phyloP scores from a whole-genome alignment of 2,797 vertebrate species.

The Manis javanica region DNA sequence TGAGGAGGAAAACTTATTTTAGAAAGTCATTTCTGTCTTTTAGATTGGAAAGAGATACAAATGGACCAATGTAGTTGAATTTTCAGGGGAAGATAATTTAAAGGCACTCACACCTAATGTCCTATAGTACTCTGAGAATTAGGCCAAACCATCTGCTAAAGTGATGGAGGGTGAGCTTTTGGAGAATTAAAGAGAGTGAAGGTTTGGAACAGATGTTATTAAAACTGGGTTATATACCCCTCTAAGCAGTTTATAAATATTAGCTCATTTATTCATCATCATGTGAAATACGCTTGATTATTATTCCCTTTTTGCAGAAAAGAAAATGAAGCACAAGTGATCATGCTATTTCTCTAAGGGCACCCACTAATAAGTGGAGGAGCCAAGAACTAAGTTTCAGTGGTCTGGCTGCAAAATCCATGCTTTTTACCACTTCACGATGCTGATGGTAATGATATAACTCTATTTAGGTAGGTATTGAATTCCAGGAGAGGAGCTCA shows the following conservation, averaged over 20 bases:
- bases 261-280: not conserved
- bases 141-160: not conserved
- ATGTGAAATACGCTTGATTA: not conserved
- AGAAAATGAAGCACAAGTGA: not conserved
- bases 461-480: not conserved
- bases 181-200: not conserved
- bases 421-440: not conserved
- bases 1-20: conserved; percentile 2
- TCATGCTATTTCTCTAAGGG: not conserved
- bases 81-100: conserved; percentile 26
- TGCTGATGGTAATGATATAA: not conserved
- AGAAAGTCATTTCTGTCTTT: conserved; percentile 27
- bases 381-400: not conserved
- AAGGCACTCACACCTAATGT: not conserved
- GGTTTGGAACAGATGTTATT: not conserved
- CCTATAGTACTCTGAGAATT: not conserved
- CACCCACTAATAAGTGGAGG: not conserved
- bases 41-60: not conserved
- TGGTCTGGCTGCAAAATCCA: not conserved
- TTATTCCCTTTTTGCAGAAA: not conserved
- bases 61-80: not conserved
- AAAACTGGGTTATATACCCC: not conserved
- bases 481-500: not conserved
- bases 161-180: not conserved
- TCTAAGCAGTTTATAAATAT: conserved; percentile 31